Evolutionary conservation across 1,140 invertebrate genomes (phyloP), one percentile per base, ranked within the genome.

Genomic region (Amyelois transitella): DNA sequence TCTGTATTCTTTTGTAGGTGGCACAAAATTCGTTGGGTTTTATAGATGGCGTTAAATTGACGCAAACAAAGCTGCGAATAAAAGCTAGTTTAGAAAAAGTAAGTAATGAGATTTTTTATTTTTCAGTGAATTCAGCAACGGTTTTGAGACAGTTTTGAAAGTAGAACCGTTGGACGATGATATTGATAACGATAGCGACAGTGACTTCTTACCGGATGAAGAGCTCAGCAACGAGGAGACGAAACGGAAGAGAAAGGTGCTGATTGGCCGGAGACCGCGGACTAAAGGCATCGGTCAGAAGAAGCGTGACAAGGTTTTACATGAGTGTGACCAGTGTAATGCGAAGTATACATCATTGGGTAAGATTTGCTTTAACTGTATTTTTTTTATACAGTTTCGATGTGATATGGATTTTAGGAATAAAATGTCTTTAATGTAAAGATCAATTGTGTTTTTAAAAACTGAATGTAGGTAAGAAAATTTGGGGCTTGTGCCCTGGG

Each of bases 251-350:
- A 62, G n/a, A 61, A 67, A 58, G 51, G 62, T 57, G 38, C 59
- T 55, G 56, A 52, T 32, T 6, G 55, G 38, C 20, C 55, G 59
- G 10, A 24, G 56, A 20, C 48, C 48, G 6, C 70, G 66, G 51
- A 44, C 20, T 19, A 61, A 66, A 64, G 43, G 48, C 7, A 17
- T 43, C 17, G 18, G 51, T 2, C 71, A 72, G 50, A 80, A 74
- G 48, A 67, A 66, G 18, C 71, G 76, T 20, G 62, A 51, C 0
- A 81, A 82, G 63, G 67, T 71, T 17, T 47, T 81, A 43, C 76
- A 88, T 51, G 62, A 76, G 38, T 86, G 85, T 60, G 82, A 88
- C 48, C 70, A 81, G 49, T 85, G 84, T 54, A 71, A 78, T 52
- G 75, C 79, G 17, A 81, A 77, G 62, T 85, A 86, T 54, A 74